Conservation (phyloP, 2,113 vertebrate species). For the Elaphurus davidianus region DNA sequence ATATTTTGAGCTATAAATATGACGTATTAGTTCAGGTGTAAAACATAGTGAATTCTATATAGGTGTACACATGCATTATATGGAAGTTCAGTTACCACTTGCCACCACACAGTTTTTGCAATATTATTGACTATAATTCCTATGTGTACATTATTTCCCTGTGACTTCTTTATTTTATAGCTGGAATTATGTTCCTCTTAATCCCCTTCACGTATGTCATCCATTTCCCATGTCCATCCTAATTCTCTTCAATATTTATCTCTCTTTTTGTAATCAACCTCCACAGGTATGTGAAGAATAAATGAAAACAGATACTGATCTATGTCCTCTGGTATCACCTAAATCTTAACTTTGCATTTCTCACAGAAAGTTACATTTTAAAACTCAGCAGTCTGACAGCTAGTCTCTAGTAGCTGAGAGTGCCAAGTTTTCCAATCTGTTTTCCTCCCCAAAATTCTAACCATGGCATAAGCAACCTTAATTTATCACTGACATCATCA, state of each 20-base stretch:
- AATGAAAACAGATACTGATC: not conserved
- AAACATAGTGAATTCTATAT: not conserved
- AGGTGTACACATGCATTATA: not conserved
- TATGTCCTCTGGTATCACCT: not conserved
- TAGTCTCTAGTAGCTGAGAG: not conserved
- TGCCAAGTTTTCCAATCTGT: not conserved
- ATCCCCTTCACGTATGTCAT: not conserved
- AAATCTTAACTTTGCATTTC: not conserved
- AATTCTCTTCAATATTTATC: not conserved
- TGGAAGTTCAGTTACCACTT: not conserved
- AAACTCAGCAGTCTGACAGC: not conserved
- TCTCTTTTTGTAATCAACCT: not conserved
- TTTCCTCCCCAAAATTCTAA: not conserved
- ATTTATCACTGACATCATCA: slow-evolving; percentile 19
- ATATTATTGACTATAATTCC: not conserved
- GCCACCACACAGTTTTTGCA: not conserved
- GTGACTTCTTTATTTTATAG: not conserved
- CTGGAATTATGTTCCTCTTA: not conserved
- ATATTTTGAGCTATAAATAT: not conserved
- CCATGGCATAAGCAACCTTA: not conserved
- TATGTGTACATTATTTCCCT: not conserved
- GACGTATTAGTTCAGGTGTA: not conserved
- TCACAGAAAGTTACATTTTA: not conserved
- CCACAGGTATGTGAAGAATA: not conserved
- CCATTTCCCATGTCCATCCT: not conserved